Base-by-base conservation (phyloP, 2,797 vertebrate species). In the Pipistrellus pygmaeus region DNA sequence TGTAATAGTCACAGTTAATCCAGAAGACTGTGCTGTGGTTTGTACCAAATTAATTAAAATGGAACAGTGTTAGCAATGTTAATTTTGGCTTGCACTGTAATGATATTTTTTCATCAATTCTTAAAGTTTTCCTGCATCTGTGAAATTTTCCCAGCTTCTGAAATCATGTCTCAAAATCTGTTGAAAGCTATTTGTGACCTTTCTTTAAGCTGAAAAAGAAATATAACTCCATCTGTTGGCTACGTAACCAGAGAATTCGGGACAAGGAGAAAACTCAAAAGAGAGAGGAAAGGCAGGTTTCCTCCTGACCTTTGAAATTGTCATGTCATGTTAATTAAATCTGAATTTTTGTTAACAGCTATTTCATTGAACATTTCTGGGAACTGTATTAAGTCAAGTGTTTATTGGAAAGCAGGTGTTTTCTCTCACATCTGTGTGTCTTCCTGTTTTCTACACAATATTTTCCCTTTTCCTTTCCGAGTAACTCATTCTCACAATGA, bases 391-490 rank as follows among this genome's bases (percentile, higher is more conserved):
- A 95, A 94, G 80, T 85, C 90, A 93, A 88, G 80, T 83, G 82
- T 94, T 97, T 96, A 95, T 75, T 95, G 85, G 71, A 95, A 97
- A 96, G 91, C 94, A 97, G 94, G 96, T 97, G 95, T 95, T 94
- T 96, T 92, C 86, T 93, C 87, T 96, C 94, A 88, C 8, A 48
- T 94, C 81, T 91, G 32, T 84, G 38, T 91, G 35, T 64, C 76
- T 93, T 86, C 48, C n/a, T 84, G 41, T 76, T 95, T 96, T 94
- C 87, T 88, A 69, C 69, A 90, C 57, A 53, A 69, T 85, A 73
- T 85, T 95, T 85, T 57, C 30, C 53, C 60, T 60, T 69, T 72
- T 82, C 93, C 2, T 53, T 12, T 62, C 48, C 48, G 53, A 89
- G 44, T 89, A 94, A 81, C 60, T 86, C 46, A 38, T 91, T 93